Base-by-base conservation (phyloP, 2,113 vertebrate species). In the Colinus virginianus region DNA sequence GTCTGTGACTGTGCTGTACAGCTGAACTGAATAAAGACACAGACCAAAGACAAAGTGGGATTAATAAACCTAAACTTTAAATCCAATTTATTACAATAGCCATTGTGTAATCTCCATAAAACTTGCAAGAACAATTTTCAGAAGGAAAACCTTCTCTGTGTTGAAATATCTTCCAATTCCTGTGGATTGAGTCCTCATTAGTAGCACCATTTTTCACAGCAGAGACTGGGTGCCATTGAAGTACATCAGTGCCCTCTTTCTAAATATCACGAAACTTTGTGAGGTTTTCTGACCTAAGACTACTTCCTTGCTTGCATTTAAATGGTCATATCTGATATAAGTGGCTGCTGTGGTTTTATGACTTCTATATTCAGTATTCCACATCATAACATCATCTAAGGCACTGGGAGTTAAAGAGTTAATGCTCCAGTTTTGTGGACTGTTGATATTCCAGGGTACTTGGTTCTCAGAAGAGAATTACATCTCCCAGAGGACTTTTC, bases 161-260 rank as follows among this genome's bases (percentile, higher is more conserved):
- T 78, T 21, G 63, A 87, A 87, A 70, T 53, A 48, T n/a, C 28
- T 15, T 87, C 42, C 67, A 26, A 22, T 82, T 34, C 40, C 42
- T 63, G 23, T 21, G 21, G 15, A 62, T 13, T 0, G 0, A 69
- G 12, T 53, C 6, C 42, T 67, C 51, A 56, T 1, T 30, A 30
- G 8, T 25, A 20, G 22, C n/a, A 28, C 26, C 34, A 22, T 59
- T 90, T 94, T 87, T 25, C 59, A 12, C 68, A 18, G 13, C 18
- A 48, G 26, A 61, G 9, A 16, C 46, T 64, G 42, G 43, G 34
- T 58, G 43, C n/a, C 75, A 12, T 28, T 46, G 32, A n/a, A n/a
- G 21, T 66, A 84, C 32, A 71, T 49, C 7, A 55, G 5, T 74
- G 38, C 8, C 5, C 42, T 59, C 51, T 42, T 49, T 55, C 36